Conservation (phyloP, 2,888 invertebrate genomes). For the Cataglyphis altisquamis region DNA sequence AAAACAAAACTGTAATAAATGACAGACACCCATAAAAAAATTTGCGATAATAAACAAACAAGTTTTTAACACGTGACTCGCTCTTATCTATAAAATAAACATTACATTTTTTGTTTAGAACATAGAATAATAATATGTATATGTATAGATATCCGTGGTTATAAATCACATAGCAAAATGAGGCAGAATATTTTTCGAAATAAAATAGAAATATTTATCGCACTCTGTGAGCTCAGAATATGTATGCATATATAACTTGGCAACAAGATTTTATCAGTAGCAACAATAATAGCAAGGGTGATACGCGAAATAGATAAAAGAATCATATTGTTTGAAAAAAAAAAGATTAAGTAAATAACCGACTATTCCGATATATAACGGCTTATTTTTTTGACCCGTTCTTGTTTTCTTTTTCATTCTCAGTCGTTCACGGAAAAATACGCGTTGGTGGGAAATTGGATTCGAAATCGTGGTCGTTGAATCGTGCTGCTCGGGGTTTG, state of each 20-base stretch:
- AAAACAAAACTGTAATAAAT: background rate
- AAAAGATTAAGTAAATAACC: conserved; percentile 13
- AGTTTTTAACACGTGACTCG: background rate
- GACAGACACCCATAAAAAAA: background rate
- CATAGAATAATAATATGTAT: background rate
- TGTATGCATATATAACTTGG: background rate
- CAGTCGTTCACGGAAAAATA: conserved; percentile 33
- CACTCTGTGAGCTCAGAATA: background rate
- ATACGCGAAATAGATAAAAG: background rate
- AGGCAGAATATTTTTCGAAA: background rate
- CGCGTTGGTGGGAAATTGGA: conserved; percentile 46
- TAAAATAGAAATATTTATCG: background rate
- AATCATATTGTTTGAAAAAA: background rate
- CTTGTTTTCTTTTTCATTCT: conserved; percentile 51
- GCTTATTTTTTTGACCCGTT: conserved; percentile 42
- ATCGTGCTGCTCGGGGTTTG: conserved; percentile 31
- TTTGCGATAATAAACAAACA: background rate
- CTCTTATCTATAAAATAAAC: background rate
- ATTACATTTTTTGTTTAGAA: background rate
- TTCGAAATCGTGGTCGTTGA: conserved; percentile 34
- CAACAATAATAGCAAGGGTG: background rate
- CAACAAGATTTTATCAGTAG: background rate
- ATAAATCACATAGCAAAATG: background rate
- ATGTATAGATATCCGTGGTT: background rate
- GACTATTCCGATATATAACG: background rate